Base-by-base conservation (phyloP, 1,140 invertebrate species). In the Drosophila sturtevanti region DNA sequence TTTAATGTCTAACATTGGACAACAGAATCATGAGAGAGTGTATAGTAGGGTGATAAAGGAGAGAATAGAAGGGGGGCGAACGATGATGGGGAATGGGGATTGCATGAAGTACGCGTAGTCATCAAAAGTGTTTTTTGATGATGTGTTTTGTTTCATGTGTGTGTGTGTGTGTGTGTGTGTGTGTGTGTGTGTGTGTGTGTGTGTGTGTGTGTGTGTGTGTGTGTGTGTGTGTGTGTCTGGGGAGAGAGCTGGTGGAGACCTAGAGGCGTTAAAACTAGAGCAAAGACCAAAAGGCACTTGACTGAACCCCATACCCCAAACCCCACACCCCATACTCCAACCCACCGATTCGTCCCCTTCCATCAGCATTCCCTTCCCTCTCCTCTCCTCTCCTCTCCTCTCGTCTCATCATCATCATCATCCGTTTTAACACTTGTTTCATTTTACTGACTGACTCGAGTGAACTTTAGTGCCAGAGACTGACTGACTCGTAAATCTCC, bases 201-300 rank as follows among this genome's bases (percentile, higher is more conserved):
- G n/a, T n/a, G n/a, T n/a, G n/a, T n/a, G n/a, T n/a, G n/a, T n/a
- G n/a, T n/a, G n/a, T n/a, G n/a, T n/a, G n/a, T n/a, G n/a, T n/a
- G n/a, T n/a, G n/a, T n/a, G n/a, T n/a, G n/a, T n/a, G n/a, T n/a
- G n/a, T n/a, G n/a, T n/a, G n/a, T n/a, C n/a, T n/a, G 27, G 27
- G 27, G 27, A 6, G 27, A 31, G 27, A 6, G 27, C 3, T 31
- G 7, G 27, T 4, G 27, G 27, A 31, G 27, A 79, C 77, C 77
- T 63, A 80, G 72, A 86, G 78, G 82, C 81, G 81, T 81, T 86
- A 79, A 87, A 86, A 86, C 82, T 87, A 78, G 82, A 86, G 82
- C 81, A 86, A 78, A 81, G 58, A 62, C 34, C 68, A 44, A 48
- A 48, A 48, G 41, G 41, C 14, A 41, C n/a, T 41, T 41, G n/a